Base-by-base conservation (phyloP, 2,888 invertebrate species). In the Microctonus hyperodae region DNA sequence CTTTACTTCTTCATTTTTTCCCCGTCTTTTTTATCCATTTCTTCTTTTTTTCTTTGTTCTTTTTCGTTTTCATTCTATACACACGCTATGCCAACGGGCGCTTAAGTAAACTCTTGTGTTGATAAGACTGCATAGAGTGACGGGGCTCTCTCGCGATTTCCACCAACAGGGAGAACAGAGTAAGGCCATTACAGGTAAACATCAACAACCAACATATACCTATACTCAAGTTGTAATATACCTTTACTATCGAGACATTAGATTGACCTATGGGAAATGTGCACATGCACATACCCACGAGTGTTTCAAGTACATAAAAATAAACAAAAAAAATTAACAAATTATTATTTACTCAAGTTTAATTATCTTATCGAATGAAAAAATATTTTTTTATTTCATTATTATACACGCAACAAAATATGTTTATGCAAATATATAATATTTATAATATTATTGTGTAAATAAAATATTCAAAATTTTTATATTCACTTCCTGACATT, bases 171-270 rank as follows among this genome's bases (percentile, higher is more conserved):
- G 70, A 66, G 74, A 75, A 77, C 77, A 77, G 71, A 70, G 73
- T 76, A 73, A 76, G 71, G 71, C 77, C 77, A 77, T 77, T 77
- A 75, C 69, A 69, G 72, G 64, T 74, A 44, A 44, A 44, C 44
- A 44, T 44, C 44, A 44, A 75, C 74, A 74, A 56, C 69, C 69
- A 40, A 44, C 53, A 60, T 31, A 44, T 64, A 40, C 48, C 55
- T 60, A 51, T 13, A 28, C 22, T 51, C 20, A 51, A 51, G 22
- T 23, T 9, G 51, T 28, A 65, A 28, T 60, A 40, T 33, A 65
- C 35, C 22, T 31, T 35, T 22, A 23, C 57, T 56, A 63, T 37
- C 25, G 53, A 31, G 63, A 44, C 44, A 16, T 44, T 20, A 16
- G 7, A 44, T 44, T 44, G 44, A 44, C 44, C 9, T 44, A 16